These are phyloP conservation scores for Cardiocondyla obscurior DNA, from an alignment of 1,140 invertebrate genomes.

Conservation along the genomic window DNA sequence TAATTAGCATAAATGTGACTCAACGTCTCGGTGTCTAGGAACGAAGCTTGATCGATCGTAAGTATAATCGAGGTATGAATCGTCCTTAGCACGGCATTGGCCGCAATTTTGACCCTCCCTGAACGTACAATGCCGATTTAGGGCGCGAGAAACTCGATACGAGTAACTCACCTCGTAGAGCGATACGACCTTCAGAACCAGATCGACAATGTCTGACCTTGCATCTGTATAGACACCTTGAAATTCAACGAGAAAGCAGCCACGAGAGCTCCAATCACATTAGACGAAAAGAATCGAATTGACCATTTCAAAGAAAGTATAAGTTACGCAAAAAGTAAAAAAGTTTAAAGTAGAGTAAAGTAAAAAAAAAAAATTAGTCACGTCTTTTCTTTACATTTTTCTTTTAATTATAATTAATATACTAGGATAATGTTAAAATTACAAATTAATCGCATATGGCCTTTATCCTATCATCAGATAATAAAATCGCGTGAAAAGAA, in stretches of 20 bases:
- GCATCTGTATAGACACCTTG: constrained; percentile 27
- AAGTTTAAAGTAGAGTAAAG: neutral
- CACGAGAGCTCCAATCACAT: neutral
- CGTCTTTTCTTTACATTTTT: neutral
- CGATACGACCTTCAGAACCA: constrained; percentile 62
- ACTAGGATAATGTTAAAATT: neutral
- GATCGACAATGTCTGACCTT: constrained; percentile 49
- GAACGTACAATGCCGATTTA: constrained; percentile 63
- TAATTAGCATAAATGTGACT: constrained; percentile 47
- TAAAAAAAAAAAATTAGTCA: neutral
- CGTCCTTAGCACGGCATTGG: constrained; percentile 70
- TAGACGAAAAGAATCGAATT: neutral
- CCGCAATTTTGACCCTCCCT: constrained; percentile 71
- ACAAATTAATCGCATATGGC: neutral
- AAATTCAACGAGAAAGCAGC: neutral
- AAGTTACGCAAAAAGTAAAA: neutral
- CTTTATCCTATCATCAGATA: constrained; percentile 1
- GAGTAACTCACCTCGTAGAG: neutral
- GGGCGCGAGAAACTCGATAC: constrained; percentile 48
- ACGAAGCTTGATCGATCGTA: constrained; percentile 50
- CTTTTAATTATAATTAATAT: neutral
- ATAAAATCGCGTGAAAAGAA: neutral
- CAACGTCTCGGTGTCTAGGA: constrained; percentile 4
- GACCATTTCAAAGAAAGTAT: neutral
- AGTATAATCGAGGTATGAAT: constrained; percentile 37